Conservation (phyloP, 2,797 vertebrate genomes). For the Trichosurus vulpecula region DNA sequence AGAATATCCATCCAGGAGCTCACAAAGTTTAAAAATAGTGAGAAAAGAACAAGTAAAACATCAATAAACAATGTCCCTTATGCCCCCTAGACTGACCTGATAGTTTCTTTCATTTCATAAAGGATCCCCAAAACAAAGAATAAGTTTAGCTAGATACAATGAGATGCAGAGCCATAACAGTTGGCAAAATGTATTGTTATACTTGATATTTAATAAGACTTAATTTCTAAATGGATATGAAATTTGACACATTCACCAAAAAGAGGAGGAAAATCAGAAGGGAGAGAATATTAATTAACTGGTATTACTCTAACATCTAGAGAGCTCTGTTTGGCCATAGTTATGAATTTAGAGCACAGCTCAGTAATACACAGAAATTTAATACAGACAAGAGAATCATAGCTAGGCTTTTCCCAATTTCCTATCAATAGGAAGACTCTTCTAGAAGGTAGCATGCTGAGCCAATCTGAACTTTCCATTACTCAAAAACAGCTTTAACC, state of each 20-base stretch:
- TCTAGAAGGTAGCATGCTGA: neutral
- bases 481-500: neutral
- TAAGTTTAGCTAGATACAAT: neutral
- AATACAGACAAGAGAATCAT: no score
- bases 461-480: neutral
- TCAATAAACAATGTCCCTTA: neutral
- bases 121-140: neutral
- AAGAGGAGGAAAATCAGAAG: neutral
- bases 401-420: neutral
- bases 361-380: neutral
- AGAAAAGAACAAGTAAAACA: neutral
- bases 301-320: neutral
- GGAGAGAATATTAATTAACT: neutral
- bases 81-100: neutral
- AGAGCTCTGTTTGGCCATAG: neutral
- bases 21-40: neutral
- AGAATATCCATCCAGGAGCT: neutral
- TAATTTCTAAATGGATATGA: neutral
- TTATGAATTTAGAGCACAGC: no score
- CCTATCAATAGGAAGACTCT: neutral
- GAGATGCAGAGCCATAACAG: neutral
- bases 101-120: neutral
- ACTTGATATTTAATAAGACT: neutral
- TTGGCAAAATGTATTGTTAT: neutral
- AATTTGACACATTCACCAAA: neutral